Base-by-base conservation (phyloP, 2,888 invertebrate species). In the Lamellibrachia columna region DNA sequence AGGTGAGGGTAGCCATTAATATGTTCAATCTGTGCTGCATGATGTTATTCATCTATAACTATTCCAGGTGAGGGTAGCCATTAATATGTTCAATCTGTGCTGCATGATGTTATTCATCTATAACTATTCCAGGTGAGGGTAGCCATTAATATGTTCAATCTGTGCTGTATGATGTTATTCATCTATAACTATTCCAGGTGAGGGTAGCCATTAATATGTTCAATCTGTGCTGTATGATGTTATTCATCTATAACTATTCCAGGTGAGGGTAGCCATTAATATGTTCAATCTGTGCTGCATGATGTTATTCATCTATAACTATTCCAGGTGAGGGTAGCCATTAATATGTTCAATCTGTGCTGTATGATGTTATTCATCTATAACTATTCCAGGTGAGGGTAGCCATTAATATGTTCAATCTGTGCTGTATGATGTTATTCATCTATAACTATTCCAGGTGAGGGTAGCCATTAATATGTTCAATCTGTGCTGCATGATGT, bases 111-210 rank as follows among this genome's bases (percentile, higher is more conserved):
- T 58, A 8, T 58, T 8, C 58, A 11, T 58, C 58, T 58, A 58
- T 15, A 58, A 94, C 92, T 95, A 94, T 94, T 90, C 93, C 15
- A 92, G 93, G 58, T 94, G 92, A 52, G 92, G 92, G 9, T 40
- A 15, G 22, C 22, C 52, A 91, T 75, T 7, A 91, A 22, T 28
- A 3, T 40, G 55, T 52, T 91, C 53, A 92, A 90, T 40, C 3
- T 58, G 58, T 58, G 8, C 58, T 58, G 15, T 7, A 58, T 11
- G 11, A 58, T 15, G 7, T 58, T 58, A 8, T 58, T 8, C 58
- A 11, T 58, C 58, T 58, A 58, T 15, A 58, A 94, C 92, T 95
- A 94, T 94, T 90, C 93, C 15, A 92, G 93, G 58, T 94, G 92
- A 52, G 92, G 92, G 9, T 40, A 15, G 22, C 22, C 52, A 91